Conservation (phyloP, 2,113 vertebrate species). For the Erpornis zantholeuca region DNA sequence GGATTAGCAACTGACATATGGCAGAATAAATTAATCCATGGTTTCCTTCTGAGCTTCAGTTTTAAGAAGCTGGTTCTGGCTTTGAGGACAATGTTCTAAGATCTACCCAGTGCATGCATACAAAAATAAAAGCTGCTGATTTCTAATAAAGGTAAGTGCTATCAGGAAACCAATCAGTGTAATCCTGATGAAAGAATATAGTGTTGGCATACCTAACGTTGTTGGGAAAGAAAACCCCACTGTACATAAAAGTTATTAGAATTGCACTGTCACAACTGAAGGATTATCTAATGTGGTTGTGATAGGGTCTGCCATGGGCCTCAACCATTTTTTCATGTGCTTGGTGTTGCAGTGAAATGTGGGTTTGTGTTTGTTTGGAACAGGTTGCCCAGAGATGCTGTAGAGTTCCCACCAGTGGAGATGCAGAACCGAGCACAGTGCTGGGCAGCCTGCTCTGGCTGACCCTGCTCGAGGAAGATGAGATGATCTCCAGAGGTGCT, state of each 20-base stretch:
- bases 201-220: background rate
- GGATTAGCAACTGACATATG: background rate
- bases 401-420: background rate
- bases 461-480: background rate
- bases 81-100: background rate
- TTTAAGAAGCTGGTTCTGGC: background rate
- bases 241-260: background rate
- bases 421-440: background rate
- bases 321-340: background rate
- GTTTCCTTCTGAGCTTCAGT: background rate
- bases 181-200: background rate
- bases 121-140: background rate
- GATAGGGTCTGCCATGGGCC: background rate
- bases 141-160: background rate
- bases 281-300: background rate
- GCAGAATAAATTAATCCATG: background rate
- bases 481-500: background rate
- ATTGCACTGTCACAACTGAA: background rate
- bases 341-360: background rate
- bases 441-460: background rate
- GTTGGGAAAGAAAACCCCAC: fast-evolving
- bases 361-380: background rate
- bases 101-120: background rate
- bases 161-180: background rate
- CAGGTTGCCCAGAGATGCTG: background rate